Percentiles rank a stretch among this genome's conserved stretches.
These are phyloP conservation scores for Arctia plantaginis DNA, from an alignment of 2,888 invertebrate species.

Conservation along the genomic window DNA sequence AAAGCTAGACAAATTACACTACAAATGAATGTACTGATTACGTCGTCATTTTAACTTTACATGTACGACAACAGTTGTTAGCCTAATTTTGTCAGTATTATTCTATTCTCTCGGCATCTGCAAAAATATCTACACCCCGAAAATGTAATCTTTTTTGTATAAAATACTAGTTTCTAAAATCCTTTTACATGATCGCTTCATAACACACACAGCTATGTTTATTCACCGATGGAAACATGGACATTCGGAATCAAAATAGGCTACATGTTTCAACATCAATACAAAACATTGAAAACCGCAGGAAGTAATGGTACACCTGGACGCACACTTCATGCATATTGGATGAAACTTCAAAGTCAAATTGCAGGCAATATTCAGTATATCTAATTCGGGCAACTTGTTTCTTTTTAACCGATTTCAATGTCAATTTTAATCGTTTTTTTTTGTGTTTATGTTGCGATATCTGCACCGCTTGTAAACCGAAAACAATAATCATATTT, in stretches of 20 bases:
- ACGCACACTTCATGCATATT: slow-evolving; percentile 54
- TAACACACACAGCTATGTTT: neutral
- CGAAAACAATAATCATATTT: neutral
- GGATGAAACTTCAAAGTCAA: slow-evolving; percentile 29
- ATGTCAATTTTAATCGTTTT: neutral
- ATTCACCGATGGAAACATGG: neutral
- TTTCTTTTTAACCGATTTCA: neutral
- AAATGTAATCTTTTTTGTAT: neutral
- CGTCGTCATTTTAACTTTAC: neutral
- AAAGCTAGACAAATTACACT: neutral
- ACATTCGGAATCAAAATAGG: slow-evolving; percentile 19
- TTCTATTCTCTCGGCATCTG: neutral
- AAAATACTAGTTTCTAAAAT: neutral
- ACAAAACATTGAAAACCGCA: slow-evolving; percentile 51
- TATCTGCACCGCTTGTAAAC: neutral
- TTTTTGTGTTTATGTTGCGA: neutral
- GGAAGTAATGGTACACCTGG: slow-evolving; percentile 56
- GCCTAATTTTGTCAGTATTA: neutral
- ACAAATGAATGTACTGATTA: too few species aligned
- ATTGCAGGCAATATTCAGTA: slow-evolving; percentile 10
- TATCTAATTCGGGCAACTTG: neutral
- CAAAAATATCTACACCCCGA: neutral
- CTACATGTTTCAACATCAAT: slow-evolving; percentile 45
- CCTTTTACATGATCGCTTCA: neutral
- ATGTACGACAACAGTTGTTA: neutral